These are phyloP conservation scores for Elysia chlorotica DNA, from an alignment of 1,140 invertebrate species.

Conservation along the genomic window DNA sequence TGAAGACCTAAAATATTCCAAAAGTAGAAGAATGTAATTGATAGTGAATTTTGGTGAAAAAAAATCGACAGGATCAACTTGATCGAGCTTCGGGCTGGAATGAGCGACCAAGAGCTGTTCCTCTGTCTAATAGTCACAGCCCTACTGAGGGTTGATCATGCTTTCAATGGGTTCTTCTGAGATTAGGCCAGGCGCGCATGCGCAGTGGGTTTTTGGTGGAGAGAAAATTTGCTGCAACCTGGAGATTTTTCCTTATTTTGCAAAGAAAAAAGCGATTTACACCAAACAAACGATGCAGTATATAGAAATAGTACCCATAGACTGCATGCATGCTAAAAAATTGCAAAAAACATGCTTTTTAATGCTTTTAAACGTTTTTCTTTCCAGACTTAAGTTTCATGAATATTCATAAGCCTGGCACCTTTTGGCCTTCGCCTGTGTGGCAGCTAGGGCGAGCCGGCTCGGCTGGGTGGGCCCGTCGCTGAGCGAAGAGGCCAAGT, in stretches of 20 bases:
- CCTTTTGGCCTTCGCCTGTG: too few species aligned
- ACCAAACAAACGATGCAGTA: too few species aligned
- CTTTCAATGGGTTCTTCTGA: constrained; percentile 3
- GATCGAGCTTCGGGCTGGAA: background rate
- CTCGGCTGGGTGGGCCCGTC: too few species aligned
- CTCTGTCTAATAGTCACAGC: background rate
- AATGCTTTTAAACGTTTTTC: constrained; percentile 1
- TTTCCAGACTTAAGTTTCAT: constrained; percentile 8
- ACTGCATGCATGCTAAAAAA: background rate
- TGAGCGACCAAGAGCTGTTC: background rate
- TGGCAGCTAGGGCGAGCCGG: too few species aligned
- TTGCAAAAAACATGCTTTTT: background rate
- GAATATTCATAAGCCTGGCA: constrained; percentile 29
- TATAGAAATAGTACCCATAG: too few species aligned
- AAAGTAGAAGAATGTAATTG: background rate
- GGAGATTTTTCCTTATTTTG: background rate
- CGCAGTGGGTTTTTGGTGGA: background rate
- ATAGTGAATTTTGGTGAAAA: constrained; percentile 2
- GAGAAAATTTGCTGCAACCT: background rate
- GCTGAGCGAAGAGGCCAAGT: too few species aligned
- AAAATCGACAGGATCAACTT: background rate
- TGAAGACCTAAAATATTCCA: background rate
- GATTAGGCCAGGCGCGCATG: constrained; percentile 7
- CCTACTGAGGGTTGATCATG: background rate
- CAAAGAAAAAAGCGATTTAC: too few species aligned